Conservation (phyloP, 2,797 vertebrate genomes). For the Todus mexicanus region DNA sequence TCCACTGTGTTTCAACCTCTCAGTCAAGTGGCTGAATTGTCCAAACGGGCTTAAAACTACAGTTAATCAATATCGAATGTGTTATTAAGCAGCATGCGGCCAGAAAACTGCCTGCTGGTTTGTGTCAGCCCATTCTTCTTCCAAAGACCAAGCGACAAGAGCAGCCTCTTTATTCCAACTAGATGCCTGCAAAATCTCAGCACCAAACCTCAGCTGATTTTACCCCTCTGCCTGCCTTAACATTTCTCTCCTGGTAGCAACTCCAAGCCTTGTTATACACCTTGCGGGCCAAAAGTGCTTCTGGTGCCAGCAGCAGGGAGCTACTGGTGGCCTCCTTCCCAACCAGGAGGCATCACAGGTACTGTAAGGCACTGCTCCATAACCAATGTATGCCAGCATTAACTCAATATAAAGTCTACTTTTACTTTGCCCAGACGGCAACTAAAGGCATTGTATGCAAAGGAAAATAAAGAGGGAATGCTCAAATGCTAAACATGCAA, state of each 20-base stretch:
- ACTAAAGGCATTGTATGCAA: background rate
- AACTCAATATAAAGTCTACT: background rate
- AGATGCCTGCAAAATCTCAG: constrained; percentile 28
- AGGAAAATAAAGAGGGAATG: background rate
- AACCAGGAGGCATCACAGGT: background rate
- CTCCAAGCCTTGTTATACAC: background rate
- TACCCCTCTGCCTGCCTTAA: background rate
- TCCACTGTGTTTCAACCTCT: background rate
- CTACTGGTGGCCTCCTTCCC: background rate
- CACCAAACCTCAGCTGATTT: constrained; percentile 23
- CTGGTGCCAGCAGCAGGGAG: background rate
- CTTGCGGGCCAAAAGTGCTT: background rate
- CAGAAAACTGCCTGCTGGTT: constrained; percentile 63
- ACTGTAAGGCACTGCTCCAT: background rate
- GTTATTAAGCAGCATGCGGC: constrained; percentile 59
- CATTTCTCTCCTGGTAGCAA: background rate
- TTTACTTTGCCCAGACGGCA: background rate
- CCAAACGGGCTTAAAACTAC: constrained; percentile 61
- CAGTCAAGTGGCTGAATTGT: constrained; percentile 68
- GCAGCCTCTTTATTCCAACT: constrained; percentile 48
- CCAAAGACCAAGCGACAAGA: constrained; percentile 49
- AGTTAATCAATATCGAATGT: constrained; percentile 68
- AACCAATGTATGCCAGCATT: background rate
- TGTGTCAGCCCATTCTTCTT: constrained; percentile 60
- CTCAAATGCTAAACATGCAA: accelerated